Conservation (phyloP, 2,888 invertebrate species). For the Lamellibrachia satsuma region DNA sequence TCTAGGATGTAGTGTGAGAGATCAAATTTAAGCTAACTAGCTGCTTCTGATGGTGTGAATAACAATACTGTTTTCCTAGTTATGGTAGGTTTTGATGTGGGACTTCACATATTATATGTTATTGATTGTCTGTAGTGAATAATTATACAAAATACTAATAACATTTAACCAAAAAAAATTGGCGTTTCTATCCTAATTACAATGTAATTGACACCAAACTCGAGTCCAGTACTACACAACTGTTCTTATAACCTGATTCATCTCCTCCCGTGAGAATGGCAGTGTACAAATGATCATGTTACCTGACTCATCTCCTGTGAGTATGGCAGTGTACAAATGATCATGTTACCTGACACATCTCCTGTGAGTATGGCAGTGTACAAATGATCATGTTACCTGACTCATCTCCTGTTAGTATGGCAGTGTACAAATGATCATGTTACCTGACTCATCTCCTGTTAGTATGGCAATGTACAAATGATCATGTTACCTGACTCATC, state of each 20-base stretch:
- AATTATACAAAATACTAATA: too few relatives aligned
- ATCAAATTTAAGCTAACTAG: too few relatives aligned
- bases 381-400: constrained; percentile 90
- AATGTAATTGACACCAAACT: constrained; percentile 68
- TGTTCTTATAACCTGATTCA: constrained; percentile 74
- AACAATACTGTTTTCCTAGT: too few relatives aligned
- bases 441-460: constrained; percentile 73
- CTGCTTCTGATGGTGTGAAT: too few relatives aligned
- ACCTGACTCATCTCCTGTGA: constrained; percentile 71
- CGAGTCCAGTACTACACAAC: constrained; percentile 88
- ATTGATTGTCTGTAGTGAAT: too few relatives aligned
- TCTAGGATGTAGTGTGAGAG: too few relatives aligned
- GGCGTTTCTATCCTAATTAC: too few relatives aligned
- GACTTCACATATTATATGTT: too few relatives aligned
- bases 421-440: constrained; percentile 90
- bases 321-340: constrained; percentile 93
- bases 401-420: constrained; percentile 81
- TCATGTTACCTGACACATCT: constrained; percentile 80
- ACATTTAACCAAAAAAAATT: too few relatives aligned
- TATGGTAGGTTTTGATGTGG: too few relatives aligned
- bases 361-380: constrained; percentile 84
- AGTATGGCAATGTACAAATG: constrained; percentile 91
- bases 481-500: constrained; percentile 84
- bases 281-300: too few relatives aligned
- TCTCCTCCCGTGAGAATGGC: too few relatives aligned